Conservation (phyloP, 2,113 vertebrate genomes). For the Pelmatolapia mariae region DNA sequence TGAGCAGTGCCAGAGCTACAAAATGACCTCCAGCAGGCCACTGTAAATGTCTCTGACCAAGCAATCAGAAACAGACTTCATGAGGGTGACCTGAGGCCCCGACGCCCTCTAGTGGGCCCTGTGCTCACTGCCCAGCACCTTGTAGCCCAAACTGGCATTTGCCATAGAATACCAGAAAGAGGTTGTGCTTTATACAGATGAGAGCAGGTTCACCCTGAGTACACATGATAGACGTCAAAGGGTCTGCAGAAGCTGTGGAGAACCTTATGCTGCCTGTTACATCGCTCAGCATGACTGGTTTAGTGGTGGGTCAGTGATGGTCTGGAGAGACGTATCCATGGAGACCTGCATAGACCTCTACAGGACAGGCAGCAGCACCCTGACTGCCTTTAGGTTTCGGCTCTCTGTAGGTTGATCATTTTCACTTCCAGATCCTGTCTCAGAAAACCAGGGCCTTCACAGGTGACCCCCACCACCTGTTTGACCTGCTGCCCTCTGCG, state of each 20-base stretch:
- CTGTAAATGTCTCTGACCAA: not conserved
- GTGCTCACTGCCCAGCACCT: too few species aligned
- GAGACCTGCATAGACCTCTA: not conserved
- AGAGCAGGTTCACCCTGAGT: too few species aligned
- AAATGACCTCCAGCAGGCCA: not conserved
- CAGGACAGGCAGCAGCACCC: not conserved
- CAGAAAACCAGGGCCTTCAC: not conserved
- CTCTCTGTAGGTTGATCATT: too few species aligned
- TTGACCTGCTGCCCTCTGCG: not conserved
- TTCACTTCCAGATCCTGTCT: not conserved
- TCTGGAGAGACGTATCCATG: not conserved
- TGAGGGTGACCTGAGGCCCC: not conserved
- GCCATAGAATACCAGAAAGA: too few species aligned
- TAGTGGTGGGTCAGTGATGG: not conserved
- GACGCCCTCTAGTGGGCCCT: not conserved
- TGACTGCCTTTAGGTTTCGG: accelerated
- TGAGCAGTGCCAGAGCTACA: not conserved
- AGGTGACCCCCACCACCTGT: not conserved
- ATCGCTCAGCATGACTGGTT: too few species aligned
- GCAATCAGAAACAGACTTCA: not conserved
- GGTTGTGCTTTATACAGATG: too few species aligned
- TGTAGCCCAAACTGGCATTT: too few species aligned
- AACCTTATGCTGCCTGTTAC: too few species aligned
- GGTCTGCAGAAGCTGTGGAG: too few species aligned
- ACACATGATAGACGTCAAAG: too few species aligned